Evolutionary conservation across 2,797 vertebrate genomes (phyloP), one percentile per base, ranked within the genome.

Genomic region (Muscicapa striata): DNA sequence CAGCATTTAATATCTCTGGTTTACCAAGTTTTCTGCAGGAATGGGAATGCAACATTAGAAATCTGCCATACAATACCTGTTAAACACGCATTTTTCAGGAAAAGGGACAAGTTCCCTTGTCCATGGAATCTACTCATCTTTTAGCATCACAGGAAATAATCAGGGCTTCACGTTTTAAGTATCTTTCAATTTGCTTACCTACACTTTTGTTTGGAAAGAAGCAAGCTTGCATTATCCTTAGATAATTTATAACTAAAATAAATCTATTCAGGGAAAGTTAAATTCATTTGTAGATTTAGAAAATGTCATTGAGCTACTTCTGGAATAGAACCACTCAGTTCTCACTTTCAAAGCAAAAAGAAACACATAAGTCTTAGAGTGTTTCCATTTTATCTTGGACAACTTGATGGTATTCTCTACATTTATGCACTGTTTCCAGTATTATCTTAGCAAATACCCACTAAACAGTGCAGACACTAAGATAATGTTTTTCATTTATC

Each of bases 11-110:
- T 4, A 4, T 72, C 43, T 74, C 79, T 79, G 48, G 45, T 64
- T 95, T 89, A 94, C n/a, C 22, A 57, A 80, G 84, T 83, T 86
- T 83, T 83, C 83, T 72, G 62, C 21, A 84, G 59, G 54, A 89
- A 91, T 54, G 49, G 59, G 57, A 95, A 90, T 13, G 68, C 87
- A 95, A 95, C 55, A 84, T 74, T 92, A 95, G 76, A 94, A 94
- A 95, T 84, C 46, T 91, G 70, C 79, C 82, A 91, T 13, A 85
- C 52, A 93, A 79, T 57, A 93, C 43, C 79, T 94, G 30, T 61
- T 87, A 94, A 89, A 93, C 45, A 49, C 0, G 2, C 40, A 76
- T 89, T 82, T 92, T 77, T 81, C 70, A 86, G 67, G 74, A 85
- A 89, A 77, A 76, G 41, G 77, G 32, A 67, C 27, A 78, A 63